Conservation (phyloP, 2,888 invertebrate genomes). For the Drosophila paranaensis region DNA sequence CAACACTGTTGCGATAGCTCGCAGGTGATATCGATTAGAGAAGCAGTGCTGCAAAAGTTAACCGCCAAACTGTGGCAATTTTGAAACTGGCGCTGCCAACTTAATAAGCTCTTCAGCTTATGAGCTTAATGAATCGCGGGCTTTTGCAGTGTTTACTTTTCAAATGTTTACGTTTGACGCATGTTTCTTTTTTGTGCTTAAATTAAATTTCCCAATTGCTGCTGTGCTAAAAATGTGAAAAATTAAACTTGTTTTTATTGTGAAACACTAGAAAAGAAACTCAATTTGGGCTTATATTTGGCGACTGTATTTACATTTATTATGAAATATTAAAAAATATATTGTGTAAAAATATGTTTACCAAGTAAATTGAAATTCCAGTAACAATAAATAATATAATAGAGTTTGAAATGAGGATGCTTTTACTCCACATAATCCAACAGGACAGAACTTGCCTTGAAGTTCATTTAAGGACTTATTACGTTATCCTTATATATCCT, state of each 20-base stretch:
- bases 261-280: neutral
- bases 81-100: constrained; percentile 27
- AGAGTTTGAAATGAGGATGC: no score
- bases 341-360: neutral
- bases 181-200: neutral
- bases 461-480: neutral
- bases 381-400: neutral
- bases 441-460: no score
- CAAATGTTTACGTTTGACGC: constrained; percentile 9
- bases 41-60: constrained; percentile 19
- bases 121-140: neutral
- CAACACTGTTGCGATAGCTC: neutral
- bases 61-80: neutral
- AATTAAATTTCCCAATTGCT: neutral
- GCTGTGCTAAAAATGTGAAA: neutral
- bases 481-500: neutral
- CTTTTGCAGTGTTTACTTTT: constrained; percentile 13
- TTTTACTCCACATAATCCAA: neutral
- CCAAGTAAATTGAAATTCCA: neutral
- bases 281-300: neutral
- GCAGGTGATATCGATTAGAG: neutral
- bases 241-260: constrained; percentile 1
- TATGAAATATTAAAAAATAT: neutral
- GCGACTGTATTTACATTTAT: constrained; percentile 2
- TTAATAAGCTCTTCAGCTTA: neutral